phyloP scores from a whole-genome alignment of 2,888 invertebrate species.

The Xestia xanthographa region DNA sequence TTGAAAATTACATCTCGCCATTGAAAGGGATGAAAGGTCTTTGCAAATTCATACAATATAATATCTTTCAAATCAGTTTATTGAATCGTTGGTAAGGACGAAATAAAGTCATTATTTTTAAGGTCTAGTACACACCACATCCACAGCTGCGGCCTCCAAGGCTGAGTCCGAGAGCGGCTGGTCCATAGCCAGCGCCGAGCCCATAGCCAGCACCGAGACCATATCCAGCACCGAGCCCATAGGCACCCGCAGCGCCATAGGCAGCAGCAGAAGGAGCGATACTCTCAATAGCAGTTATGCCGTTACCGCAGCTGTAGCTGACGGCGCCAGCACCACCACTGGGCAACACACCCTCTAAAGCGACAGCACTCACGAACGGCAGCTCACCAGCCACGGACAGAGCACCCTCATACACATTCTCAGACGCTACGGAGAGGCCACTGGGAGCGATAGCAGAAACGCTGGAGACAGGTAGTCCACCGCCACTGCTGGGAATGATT shows the following conservation, averaged over 20 bases:
- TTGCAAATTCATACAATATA: no score
- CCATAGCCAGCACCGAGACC: neutral
- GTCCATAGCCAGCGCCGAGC: neutral
- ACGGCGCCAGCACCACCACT: neutral
- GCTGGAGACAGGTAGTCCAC: slow-evolving; percentile 41
- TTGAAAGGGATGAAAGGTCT: no score
- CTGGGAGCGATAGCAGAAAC: neutral
- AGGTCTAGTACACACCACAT: neutral
- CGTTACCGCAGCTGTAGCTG: neutral
- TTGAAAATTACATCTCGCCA: no score
- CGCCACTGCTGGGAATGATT: no score
- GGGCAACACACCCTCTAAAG: neutral
- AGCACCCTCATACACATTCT: slow-evolving; percentile 52
- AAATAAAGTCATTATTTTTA: no score
- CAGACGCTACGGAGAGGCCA: slow-evolving; percentile 54
- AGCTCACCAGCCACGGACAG: slow-evolving; percentile 40
- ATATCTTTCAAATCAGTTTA: no score
- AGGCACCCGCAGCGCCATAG: neutral
- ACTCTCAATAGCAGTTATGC: neutral
- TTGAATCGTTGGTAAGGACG: no score
- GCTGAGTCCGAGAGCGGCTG: neutral
- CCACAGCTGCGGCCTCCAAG: neutral
- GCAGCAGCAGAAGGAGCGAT: slow-evolving; percentile 18
- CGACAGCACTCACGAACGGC: slow-evolving; percentile 8
- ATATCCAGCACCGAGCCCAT: neutral